Evolutionary conservation across 2,888 invertebrate species (phyloP), one percentile per base, ranked within the genome.

Genomic region (Craniophora ligustri): DNA sequence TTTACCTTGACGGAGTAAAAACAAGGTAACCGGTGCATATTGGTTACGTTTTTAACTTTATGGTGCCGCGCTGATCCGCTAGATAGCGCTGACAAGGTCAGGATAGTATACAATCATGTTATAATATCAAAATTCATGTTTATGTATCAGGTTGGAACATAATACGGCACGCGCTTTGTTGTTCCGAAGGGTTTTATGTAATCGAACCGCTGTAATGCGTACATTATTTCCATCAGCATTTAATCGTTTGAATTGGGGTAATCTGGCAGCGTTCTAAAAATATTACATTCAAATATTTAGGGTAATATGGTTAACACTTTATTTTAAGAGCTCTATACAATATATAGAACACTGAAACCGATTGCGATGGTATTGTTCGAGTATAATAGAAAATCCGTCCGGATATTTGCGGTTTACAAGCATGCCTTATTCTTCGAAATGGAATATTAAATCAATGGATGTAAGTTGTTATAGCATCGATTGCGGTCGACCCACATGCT

Each of bases 71-170:
- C 8, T 21, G 8, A 42, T 15, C 63, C 80, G 60, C 71, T 68
- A 85, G 86, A 81, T 80, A 72, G 85, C 86, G 82, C 75, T 78
- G 65, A 47, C 50, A 75, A 72, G 73, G 67, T 62, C 62, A 72
- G 32, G 57, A 60, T 66, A 61, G 50, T 67, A 61, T 63, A 63
- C 50, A 69, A 67, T 66, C 51, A 45, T 38, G 45, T 16, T 65
- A 47, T 50, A 73, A 59, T 73, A 70, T 70, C 67, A 73, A 72
- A 63, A 63, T 63, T 69, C 70, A 63, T 69, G 60, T 72, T 66
- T 69, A 66, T 66, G 35, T 70, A 59, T 60, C 59, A 55, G 49
- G 35, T 58, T 51, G 50, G 47, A 51, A 44, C 47, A 61, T 66
- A 57, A 49, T 31, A 54, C 64, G 54, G 64, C 65, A 68, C 59